Base-by-base conservation (phyloP, 2,797 vertebrate genomes). In the Syngnathus rostellatus region DNA sequence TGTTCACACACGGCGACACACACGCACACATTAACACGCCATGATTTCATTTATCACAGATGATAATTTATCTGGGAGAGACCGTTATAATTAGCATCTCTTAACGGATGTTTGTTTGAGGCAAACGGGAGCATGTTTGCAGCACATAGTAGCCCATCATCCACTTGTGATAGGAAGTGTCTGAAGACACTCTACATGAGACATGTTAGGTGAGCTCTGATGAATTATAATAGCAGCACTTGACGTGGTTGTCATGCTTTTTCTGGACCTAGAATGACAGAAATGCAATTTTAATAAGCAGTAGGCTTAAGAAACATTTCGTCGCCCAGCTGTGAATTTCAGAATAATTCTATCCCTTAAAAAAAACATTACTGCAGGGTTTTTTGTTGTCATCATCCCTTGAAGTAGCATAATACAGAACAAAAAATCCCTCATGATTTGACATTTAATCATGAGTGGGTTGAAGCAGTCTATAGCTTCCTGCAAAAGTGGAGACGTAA, bases 81-180 rank as follows among this genome's bases (percentile, higher is more conserved):
- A 81, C 72, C 67, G 65, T 72, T 70, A 0, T 68, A 67, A 69
- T 69, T 72, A 72, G 77, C 68, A 77, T 80, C 77, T 80, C 63
- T 64, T 77, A 72, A 79, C 80, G 71, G 63, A 46, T 72, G 54
- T 75, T 61, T 77, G 72, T 71, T 66, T 74, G 76, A 73, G 71
- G 17, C 67, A 66, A 70, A 72, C 55, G n/a, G 65, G 66, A 74
- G 50, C 72, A 55, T 68, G 63, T 68, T 51, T 71, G 66, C 25
- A 75, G 45, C 61, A 17, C 58, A 45, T 23, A 81, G 66, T 69
- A 77, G 58, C 71, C 75, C 43, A 72, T 77, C 77, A 83, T 76
- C 80, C 78, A 70, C 69, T 43, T 40, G 17, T n/a, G 31, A 10
- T 37, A 3, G 12, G 11, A 17, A 17, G 55, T 58, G 31, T 58